Base-by-base conservation (phyloP, 2,797 vertebrate genomes). In the Pipistrellus pygmaeus region DNA sequence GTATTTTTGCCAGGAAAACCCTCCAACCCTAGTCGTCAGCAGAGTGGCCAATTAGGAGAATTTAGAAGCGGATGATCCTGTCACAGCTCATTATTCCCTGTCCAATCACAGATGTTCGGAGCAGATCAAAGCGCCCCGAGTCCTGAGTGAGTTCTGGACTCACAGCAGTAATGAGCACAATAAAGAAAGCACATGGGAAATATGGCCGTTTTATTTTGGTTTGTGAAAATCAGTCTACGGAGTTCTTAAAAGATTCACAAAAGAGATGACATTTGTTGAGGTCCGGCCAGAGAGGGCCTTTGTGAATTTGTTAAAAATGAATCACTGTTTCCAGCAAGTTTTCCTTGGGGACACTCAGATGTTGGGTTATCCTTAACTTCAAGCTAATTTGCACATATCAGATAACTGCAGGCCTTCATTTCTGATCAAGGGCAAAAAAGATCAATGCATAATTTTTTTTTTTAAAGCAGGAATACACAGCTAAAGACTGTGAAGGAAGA, bases 301-400 rank as follows among this genome's bases (percentile, higher is more conserved):
- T 85, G 85, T 83, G 60, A 88, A 90, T 72, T 78, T 88, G 38
- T 77, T 66, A 48, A 85, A 95, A 95, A 93, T 23, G 44, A 94
- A 68, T 91, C 85, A 69, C 2, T 55, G 35, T 53, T 88, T 62
- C 71, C 5, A 13, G 27, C 23, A 64, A 87, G 30, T 55, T 68
- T 62, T 93, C 62, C 32, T 71, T 78, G 11, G 78, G 68, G n/a
- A 85, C 66, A 85, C 10, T 51, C 46, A 46, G 35, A 89, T 48
- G 69, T 11, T 46, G 80, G n/a, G 55, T 93, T 96, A 86, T 53
- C 44, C 62, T 93, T 68, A 89, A 86, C n/a, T 89, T 90, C 32
- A 88, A 88, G 90, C 81, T 89, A 91, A 95, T 81, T 93, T 94
- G 44, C 85, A 71, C 2, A 0, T 64, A 66, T 64, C 66, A 77